Base-by-base conservation (phyloP, 2,888 invertebrate genomes). In the Eustalomyia histrio region DNA sequence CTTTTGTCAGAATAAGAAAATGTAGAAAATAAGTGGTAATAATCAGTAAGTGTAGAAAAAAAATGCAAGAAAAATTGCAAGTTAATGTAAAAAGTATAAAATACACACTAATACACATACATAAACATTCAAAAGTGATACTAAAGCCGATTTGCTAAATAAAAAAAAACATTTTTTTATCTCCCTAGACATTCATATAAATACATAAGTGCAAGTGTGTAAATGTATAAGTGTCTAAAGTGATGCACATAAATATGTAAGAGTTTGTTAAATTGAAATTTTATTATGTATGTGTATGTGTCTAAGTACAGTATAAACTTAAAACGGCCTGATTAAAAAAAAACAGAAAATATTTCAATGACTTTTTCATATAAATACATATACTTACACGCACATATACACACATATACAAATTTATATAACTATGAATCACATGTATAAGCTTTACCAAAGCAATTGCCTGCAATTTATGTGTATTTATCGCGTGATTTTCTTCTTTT, bases 391-490 rank as follows among this genome's bases (percentile, higher is more conserved):
- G 7, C 29, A 6, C 7, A 29, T 29, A 35, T 14, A n/a, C 17
- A 29, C 18, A 60, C 52, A 33, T 24, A 17, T 29, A 7, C 29
- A 29, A 29, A 29, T 29, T 1, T 29, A 29, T 29, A 21, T n/a
- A n/a, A n/a, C 5, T 24, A 24, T 7, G 29, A 29, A 29, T 29
- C 43, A 33, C n/a, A 47, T 7, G 18, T 33, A 10, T 17, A 35
- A 61, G 35, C 75, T 58, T 57, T 24, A 29, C 18, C 64, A 47
- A 61, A 65, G 69, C 52, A 72, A 75, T 78, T 74, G 78, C 74
- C 75, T 75, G 67, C 65, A 76, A 79, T 79, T 68, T 82, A 61
- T 64, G 53, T 69, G 65, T 58, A 75, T 71, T 63, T 79, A 68
- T 73, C 29, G 68, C 53, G 57, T 68, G 43, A 58, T 79, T 73